Conservation (phyloP, 2,888 invertebrate species). For the Drosophila rubida region DNA sequence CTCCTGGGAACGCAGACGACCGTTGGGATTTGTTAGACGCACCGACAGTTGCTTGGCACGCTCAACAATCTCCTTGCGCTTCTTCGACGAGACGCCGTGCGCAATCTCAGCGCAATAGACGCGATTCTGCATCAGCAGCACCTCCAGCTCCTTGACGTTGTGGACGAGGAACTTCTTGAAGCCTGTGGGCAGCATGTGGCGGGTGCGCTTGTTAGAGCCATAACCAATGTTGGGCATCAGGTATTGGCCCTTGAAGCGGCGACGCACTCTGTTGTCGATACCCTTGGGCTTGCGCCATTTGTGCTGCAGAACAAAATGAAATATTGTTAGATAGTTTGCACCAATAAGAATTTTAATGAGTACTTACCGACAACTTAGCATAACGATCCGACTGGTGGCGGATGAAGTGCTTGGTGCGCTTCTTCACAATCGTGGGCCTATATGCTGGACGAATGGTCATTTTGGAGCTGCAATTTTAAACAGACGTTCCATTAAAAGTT, state of each 20-base stretch:
- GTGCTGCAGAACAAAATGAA: slow-evolving; percentile 87
- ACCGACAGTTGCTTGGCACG: slow-evolving; percentile 98
- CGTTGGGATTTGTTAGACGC: slow-evolving; percentile 97
- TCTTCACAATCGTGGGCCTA: slow-evolving; percentile 96
- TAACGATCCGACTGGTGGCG: slow-evolving; percentile 99
- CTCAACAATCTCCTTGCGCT: slow-evolving; percentile 97
- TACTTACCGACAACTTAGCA: slow-evolving; percentile 94
- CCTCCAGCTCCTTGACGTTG: slow-evolving; percentile 97
- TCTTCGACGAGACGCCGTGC: slow-evolving; percentile 98
- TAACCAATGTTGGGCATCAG: slow-evolving; percentile 99
- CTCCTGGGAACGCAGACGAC: slow-evolving; percentile 98
- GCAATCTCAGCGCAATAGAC: slow-evolving; percentile 99
- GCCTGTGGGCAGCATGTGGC: slow-evolving; percentile 98
- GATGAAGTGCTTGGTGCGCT: slow-evolving; percentile 98
- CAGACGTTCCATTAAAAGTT: slow-evolving; percentile 11
- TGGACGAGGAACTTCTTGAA: slow-evolving; percentile 98
- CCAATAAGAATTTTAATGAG: neutral
- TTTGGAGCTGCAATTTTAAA: slow-evolving; percentile 85
- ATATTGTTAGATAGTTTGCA: neutral
- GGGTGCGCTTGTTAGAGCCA: slow-evolving; percentile 96
- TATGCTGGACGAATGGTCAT: slow-evolving; percentile 96
- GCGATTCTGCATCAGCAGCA: slow-evolving; percentile 99
- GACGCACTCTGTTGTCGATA: slow-evolving; percentile 99
- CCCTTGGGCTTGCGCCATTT: slow-evolving; percentile 99
- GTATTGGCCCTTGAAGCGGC: slow-evolving; percentile 99